These are phyloP conservation scores for Cossypha dichroa DNA, from an alignment of 2,797 vertebrate genomes.

Conservation along the genomic window DNA sequence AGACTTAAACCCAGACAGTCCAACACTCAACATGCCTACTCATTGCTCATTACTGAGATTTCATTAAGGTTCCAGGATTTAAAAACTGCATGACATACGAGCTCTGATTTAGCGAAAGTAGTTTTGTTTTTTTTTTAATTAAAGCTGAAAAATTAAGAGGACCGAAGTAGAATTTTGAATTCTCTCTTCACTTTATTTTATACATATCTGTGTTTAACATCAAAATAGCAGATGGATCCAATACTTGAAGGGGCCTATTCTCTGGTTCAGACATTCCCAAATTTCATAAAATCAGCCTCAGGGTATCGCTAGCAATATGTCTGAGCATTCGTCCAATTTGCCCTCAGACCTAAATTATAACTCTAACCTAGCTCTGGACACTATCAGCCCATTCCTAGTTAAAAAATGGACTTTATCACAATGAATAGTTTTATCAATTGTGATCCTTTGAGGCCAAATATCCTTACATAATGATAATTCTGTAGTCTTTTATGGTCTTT, in stretches of 20 bases:
- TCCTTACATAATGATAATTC: not conserved
- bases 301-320: conserved; percentile 16
- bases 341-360: not conserved
- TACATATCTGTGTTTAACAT: not conserved
- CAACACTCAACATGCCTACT: not conserved
- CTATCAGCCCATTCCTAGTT: not conserved
- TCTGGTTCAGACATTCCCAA: conserved; percentile 11
- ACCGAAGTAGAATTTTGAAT: not conserved
- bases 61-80: not conserved
- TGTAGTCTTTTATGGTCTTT: not conserved
- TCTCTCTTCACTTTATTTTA: not conserved
- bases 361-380: not conserved
- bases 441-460: not conserved
- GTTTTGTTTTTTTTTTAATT: not conserved
- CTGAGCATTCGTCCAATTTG: conserved; percentile 17
- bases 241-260: not conserved
- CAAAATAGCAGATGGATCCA: conserved; percentile 35
- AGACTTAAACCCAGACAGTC: not conserved
- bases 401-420: not conserved
- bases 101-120: not conserved
- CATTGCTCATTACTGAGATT: not conserved
- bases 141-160: not conserved
- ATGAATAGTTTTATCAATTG: not conserved
- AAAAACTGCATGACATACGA: not conserved
- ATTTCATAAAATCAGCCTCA: conserved; percentile 1